Percentiles rank a stretch among this genome's conserved stretches.
Evolutionary conservation across 2,113 vertebrate genomes (phyloP).

Genomic region (Patagioenas fasciata): DNA sequence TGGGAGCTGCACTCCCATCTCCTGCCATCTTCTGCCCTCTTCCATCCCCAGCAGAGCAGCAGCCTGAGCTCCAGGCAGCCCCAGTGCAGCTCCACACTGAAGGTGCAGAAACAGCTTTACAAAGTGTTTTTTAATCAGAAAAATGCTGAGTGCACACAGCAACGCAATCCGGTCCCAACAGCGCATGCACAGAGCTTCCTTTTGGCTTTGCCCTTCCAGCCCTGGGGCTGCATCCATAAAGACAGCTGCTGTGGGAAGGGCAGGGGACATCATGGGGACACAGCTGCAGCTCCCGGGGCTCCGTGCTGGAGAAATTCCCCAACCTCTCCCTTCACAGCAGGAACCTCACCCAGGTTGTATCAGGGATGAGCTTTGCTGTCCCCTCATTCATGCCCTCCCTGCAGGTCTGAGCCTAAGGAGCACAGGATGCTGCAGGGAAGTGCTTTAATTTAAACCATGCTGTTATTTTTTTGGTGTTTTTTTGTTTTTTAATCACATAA

Average conservation of each 20-base stretch:
- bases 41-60: not conserved
- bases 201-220: not conserved
- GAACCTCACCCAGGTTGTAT: not conserved
- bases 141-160: rapidly evolving
- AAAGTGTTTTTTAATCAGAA: not conserved
- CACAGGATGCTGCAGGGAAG: not conserved
- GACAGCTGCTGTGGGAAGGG: not conserved
- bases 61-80: not conserved
- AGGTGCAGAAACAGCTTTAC: not conserved
- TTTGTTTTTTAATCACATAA: conserved; percentile 19
- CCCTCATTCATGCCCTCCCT: not conserved
- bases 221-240: not conserved
- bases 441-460: not conserved
- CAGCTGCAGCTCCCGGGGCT: rapidly evolving
- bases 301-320: not conserved
- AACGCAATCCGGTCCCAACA: rapidly evolving
- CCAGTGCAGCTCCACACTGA: rapidly evolving
- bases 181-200: rapidly evolving
- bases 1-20: not conserved
- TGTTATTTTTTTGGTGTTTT: not conserved
- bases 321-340: not conserved
- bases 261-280: not conserved
- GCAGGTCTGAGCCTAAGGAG: not conserved
- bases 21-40: not conserved
- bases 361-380: not conserved